Evolutionary conservation across 2,797 vertebrate species (phyloP).

Genomic region (Hippocampus kuda): DNA sequence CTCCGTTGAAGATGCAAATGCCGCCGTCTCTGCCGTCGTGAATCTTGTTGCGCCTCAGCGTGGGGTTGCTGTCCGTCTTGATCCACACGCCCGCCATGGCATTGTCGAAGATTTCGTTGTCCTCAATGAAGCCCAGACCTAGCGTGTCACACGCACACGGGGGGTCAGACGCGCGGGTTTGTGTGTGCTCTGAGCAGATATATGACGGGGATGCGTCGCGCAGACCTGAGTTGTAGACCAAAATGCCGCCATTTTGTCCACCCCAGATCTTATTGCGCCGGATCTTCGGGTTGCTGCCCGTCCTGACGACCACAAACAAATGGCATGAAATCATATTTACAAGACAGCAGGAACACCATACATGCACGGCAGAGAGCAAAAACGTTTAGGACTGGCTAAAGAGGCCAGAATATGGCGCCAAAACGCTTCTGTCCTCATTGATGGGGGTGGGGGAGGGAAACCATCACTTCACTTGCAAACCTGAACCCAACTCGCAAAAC

Average conservation of each 20-base stretch:
- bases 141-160: background rate
- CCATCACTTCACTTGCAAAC: too few species aligned
- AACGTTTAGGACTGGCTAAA: too few species aligned
- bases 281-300: slow-evolving; percentile 99
- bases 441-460: too few species aligned
- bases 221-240: slow-evolving; percentile 97
- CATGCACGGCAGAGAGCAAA: too few species aligned
- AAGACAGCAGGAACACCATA: background rate
- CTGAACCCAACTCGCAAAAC: too few species aligned
- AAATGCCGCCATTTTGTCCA: slow-evolving; percentile 96
- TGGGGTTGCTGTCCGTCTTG: slow-evolving; percentile 99
- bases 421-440: too few species aligned
- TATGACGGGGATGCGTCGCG: background rate
- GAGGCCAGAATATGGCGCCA: too few species aligned
- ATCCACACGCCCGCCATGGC: slow-evolving; percentile 99
- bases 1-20: slow-evolving; percentile 99
- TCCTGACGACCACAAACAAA: slow-evolving; percentile 62
- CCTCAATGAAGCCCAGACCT: slow-evolving; percentile 98
- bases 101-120: slow-evolving; percentile 99
- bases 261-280: slow-evolving; percentile 99
- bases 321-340: background rate
- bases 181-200: background rate
- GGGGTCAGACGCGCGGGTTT: background rate
- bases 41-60: slow-evolving; percentile 97
- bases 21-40: slow-evolving; percentile 97